Evolutionary conservation across 2,113 vertebrate species (phyloP).

Genomic region (Pao palembangensis): DNA sequence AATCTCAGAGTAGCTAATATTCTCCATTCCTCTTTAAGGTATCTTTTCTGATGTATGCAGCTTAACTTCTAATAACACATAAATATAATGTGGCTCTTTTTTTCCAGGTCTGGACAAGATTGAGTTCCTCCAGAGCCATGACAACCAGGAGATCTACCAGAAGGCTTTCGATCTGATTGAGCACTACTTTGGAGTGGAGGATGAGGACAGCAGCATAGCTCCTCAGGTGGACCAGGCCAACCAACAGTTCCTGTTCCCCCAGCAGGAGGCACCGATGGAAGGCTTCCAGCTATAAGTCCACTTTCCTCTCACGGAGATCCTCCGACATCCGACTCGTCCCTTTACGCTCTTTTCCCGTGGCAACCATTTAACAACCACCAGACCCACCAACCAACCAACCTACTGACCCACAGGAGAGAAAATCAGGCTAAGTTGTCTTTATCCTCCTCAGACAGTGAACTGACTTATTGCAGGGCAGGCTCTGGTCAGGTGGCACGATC

Average conservation of each 20-base stretch:
- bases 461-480: conserved; percentile 20
- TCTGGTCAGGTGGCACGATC: not conserved
- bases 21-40: no score
- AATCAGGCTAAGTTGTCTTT: not conserved
- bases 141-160: conserved; percentile 99
- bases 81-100: not conserved
- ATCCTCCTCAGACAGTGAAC: conserved; percentile 12
- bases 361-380: not conserved
- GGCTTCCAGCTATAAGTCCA: conserved; percentile 92
- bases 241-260: conserved; percentile 97
- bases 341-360: not conserved
- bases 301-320: conserved; percentile 10
- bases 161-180: conserved; percentile 97
- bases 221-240: conserved; percentile 93
- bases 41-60: not conserved
- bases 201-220: conserved; percentile 84
- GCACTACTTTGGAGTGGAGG: conserved; percentile 96
- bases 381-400: not conserved
- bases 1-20: no score
- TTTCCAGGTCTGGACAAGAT: conserved; percentile 92
- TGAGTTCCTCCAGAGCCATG: conserved; percentile 97
- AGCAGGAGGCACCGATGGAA: conserved; percentile 95
- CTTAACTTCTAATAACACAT: not conserved
- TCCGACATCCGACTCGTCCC: conserved; percentile 12
- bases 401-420: not conserved